A percentile compares a stretch with the other conserved stretches of the same genome.
Conservation (phyloP, 2,888 invertebrate species). For the Diabrotica balteata region DNA sequence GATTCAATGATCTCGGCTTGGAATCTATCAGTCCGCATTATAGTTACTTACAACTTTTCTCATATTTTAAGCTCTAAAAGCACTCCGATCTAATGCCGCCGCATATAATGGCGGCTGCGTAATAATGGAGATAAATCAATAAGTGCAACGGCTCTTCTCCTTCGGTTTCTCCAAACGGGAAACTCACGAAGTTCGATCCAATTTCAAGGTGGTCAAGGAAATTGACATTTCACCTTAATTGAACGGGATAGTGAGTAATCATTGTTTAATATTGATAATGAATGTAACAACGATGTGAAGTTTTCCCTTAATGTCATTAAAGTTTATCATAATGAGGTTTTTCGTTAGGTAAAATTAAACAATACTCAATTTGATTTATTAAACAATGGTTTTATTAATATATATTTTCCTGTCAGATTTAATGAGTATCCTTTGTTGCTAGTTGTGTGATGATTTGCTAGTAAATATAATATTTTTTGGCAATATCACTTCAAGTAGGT, state of each 20-base stretch:
- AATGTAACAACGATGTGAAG: background rate
- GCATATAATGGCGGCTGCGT: constrained; percentile 46
- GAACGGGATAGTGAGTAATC: constrained; percentile 33
- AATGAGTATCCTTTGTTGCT: too few relatives aligned
- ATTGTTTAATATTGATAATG: background rate
- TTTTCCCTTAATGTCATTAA: too few relatives aligned
- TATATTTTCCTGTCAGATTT: background rate
- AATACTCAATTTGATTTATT: background rate
- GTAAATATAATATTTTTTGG: too few relatives aligned
- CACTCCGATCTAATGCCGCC: constrained; percentile 49
- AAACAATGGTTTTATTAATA: background rate
- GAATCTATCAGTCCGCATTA: constrained; percentile 58
- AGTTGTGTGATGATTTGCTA: too few relatives aligned
- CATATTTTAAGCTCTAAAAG: constrained; percentile 55
- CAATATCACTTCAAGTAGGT: too few relatives aligned
- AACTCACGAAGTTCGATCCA: constrained; percentile 27
- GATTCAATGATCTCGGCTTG: constrained; percentile 47
- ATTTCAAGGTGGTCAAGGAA: constrained; percentile 38
- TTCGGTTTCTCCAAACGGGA: constrained; percentile 19
- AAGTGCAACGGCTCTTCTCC: constrained; percentile 40
- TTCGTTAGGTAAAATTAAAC: background rate
- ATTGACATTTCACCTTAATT: background rate
- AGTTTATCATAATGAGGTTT: too few relatives aligned
- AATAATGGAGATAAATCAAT: constrained; percentile 49
- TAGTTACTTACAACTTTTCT: constrained; percentile 57